Evolutionary conservation across 2,888 invertebrate genomes (phyloP).

Genomic region (Drosophila cracens): DNA sequence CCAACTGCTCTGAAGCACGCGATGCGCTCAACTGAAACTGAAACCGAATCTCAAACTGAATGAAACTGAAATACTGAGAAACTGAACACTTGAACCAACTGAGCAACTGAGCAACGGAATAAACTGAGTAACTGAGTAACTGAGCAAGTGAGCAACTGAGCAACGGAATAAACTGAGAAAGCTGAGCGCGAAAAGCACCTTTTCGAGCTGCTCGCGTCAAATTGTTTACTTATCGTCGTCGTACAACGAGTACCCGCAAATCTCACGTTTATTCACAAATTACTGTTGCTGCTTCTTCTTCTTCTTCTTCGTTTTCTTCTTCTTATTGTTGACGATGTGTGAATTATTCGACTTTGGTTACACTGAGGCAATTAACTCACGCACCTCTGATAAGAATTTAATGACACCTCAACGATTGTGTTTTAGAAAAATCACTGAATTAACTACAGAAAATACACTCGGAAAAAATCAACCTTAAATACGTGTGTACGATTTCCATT

Average conservation of each 20-base stretch:
- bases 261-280: constrained; percentile 44
- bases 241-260: constrained; percentile 42
- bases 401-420: background rate
- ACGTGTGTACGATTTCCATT: too few species aligned
- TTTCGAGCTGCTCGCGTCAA: constrained; percentile 20
- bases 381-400: constrained; percentile 37
- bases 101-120: background rate
- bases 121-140: background rate
- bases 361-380: constrained; percentile 28
- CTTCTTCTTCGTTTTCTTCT: background rate
- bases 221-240: constrained; percentile 46
- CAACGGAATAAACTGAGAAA: background rate
- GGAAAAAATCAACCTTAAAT: background rate
- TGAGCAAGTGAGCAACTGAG: background rate
- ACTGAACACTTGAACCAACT: constrained; percentile 6
- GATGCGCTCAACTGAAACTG: constrained; percentile 71
- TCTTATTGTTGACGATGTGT: constrained; percentile 6
- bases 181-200: constrained; percentile 29
- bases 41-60: constrained; percentile 67
- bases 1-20: constrained; percentile 68
- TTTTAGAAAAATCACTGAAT: background rate
- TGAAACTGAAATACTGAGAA: constrained; percentile 45
- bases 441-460: background rate
- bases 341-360: constrained; percentile 21
- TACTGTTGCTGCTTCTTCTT: background rate